phyloP scores from a whole-genome alignment of 2,113 vertebrate species.

The Tautogolabrus adspersus region DNA sequence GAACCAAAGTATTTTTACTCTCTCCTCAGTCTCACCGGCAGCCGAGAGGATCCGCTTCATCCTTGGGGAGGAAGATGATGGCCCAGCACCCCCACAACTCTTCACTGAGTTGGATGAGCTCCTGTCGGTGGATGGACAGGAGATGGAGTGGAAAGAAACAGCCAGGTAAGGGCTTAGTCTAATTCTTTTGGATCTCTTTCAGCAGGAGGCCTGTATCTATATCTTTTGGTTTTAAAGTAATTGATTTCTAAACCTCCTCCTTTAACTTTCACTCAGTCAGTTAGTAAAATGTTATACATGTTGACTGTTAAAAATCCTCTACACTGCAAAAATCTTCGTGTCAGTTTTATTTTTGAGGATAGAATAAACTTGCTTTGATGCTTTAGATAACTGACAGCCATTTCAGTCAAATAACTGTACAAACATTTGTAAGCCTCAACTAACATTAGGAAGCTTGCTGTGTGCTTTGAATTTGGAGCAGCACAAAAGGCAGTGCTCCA shows the following conservation, averaged over 20 bases:
- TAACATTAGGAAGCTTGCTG: background rate
- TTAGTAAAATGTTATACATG: background rate
- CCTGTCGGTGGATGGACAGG: conserved; percentile 93
- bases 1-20: conserved; percentile 93
- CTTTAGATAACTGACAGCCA: background rate
- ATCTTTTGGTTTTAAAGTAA: background rate
- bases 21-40: conserved; percentile 92
- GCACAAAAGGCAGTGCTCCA: background rate
- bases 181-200: background rate
- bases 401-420: background rate
- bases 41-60: conserved; percentile 98
- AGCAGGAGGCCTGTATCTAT: background rate
- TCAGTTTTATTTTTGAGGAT: background rate
- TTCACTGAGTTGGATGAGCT: conserved; percentile 98
- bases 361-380: background rate
- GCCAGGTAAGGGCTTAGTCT: conserved; percentile 88
- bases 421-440: background rate
- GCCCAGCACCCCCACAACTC: conserved; percentile 93
- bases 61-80: conserved; percentile 96
- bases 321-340: background rate
- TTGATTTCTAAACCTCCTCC: background rate
- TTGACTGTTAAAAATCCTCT: background rate
- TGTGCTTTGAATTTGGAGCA: conserved; percentile 10
- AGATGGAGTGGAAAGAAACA: conserved; percentile 99
- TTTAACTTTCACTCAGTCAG: fast-evolving